Evolutionary conservation across 2,888 invertebrate genomes (phyloP).

Genomic region (Ennomos quercinarius): DNA sequence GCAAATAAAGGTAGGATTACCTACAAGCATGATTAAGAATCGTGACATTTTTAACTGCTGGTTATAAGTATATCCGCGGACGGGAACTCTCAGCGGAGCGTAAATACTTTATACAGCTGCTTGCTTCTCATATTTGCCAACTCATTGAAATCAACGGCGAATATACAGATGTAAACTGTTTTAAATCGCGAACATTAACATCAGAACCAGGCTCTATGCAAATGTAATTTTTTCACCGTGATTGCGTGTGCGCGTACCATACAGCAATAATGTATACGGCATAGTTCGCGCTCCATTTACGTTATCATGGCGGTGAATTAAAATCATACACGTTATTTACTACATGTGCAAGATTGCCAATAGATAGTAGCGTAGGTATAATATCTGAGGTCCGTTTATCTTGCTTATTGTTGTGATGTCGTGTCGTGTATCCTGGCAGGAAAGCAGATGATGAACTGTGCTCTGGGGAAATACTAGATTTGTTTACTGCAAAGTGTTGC

Average conservation of each 20-base stretch:
- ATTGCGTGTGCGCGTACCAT: conserved; percentile 76
- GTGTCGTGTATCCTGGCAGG: conserved; percentile 21
- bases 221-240: conserved; percentile 73
- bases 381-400: conserved; percentile 26
- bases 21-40: no score
- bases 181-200: conserved; percentile 34
- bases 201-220: conserved; percentile 51
- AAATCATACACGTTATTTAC: conserved; percentile 66
- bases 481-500: conserved; percentile 30
- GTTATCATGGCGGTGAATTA: conserved; percentile 75
- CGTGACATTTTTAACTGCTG: no score
- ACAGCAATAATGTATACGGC: conserved; percentile 71
- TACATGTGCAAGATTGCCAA: conserved; percentile 57
- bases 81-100: no score
- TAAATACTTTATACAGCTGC: no score
- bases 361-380: conserved; percentile 43
- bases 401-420: conserved; percentile 27
- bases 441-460: conserved; percentile 25
- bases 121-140: background rate
- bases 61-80: no score
- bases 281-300: conserved; percentile 80
- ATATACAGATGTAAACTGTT: conserved; percentile 12
- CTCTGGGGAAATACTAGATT: conserved; percentile 35
- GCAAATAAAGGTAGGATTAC: no score
- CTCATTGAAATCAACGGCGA: conserved; percentile 11